Evolutionary conservation across 2,113 vertebrate species (phyloP).

Genomic region (Paedocypris sp.): DNA sequence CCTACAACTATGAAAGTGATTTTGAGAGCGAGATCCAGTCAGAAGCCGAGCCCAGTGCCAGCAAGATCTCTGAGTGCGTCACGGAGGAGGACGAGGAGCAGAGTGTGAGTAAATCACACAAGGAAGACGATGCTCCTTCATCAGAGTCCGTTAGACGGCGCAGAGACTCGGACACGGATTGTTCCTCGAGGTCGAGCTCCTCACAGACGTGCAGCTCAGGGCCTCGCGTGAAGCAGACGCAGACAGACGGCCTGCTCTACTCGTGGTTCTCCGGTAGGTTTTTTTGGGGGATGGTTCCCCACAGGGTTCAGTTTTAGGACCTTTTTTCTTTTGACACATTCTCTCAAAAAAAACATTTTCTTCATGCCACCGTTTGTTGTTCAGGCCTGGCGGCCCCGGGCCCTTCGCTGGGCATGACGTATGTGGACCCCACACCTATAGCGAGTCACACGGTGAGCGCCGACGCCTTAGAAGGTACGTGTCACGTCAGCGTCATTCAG

Average conservation of each 20-base stretch:
- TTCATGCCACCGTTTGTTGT: background rate
- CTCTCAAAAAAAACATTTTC: background rate
- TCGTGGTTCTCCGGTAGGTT: constrained; percentile 61
- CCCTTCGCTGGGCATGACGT: constrained; percentile 37
- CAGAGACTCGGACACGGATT: no score
- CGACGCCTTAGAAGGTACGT: constrained; percentile 72
- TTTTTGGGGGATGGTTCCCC: background rate
- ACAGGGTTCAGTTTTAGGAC: no score
- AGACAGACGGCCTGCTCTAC: constrained; percentile 26
- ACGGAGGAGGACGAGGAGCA: constrained; percentile 23
- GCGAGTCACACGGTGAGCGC: constrained; percentile 52
- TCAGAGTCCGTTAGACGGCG: background rate
- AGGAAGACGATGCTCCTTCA: background rate
- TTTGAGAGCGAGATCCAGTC: constrained; percentile 53
- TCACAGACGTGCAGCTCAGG: background rate
- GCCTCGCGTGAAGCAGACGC: constrained; percentile 62
- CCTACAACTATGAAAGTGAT: constrained; percentile 58
- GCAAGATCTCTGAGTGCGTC: constrained; percentile 61
- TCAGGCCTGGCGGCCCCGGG: constrained; percentile 34
- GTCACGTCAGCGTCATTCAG: constrained; percentile 27
- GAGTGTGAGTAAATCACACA: background rate
- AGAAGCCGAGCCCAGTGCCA: constrained; percentile 33
- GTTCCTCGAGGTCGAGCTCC: constrained; percentile 2
- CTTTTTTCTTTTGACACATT: background rate
- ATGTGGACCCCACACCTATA: constrained; percentile 53